These are phyloP conservation scores for Rhizoglyphus robini DNA, from an alignment of 1,140 invertebrate species.

Conservation along the genomic window DNA sequence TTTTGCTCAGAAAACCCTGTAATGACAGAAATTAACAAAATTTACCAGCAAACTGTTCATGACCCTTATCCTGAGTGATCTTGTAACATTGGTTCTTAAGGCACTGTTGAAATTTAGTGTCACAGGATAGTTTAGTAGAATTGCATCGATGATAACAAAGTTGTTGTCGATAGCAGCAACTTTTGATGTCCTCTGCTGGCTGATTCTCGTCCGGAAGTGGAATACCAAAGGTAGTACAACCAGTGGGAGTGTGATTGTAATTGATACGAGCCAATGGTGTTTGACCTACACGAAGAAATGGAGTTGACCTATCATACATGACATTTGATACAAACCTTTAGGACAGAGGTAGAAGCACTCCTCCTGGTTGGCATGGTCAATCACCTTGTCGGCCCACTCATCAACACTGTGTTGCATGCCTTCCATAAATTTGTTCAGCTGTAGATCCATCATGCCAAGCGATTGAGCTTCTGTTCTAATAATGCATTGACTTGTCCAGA, in stretches of 20 bases:
- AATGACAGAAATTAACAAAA: not conserved
- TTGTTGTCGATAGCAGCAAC: constrained; percentile 16
- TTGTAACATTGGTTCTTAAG: not conserved
- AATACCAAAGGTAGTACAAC: constrained; percentile 15
- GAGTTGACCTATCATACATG: too few species aligned
- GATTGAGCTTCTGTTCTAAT: not conserved
- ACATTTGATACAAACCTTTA: too few species aligned
- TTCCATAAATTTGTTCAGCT: not conserved
- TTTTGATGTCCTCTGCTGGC: not conserved
- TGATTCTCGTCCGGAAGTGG: constrained; percentile 5
- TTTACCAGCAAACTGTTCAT: not conserved
- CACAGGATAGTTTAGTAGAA: not conserved
- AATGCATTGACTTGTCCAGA: too few species aligned
- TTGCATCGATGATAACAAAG: constrained; percentile 10
- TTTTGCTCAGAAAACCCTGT: too few species aligned
- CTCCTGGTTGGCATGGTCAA: constrained; percentile 8
- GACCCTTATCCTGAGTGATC: not conserved
- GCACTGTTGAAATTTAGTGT: constrained; percentile 8
- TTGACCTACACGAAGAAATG: too few species aligned
- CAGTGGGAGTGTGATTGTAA: not conserved
- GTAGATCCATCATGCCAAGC: not conserved
- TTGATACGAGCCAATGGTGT: too few species aligned
- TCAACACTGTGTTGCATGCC: constrained; percentile 6
- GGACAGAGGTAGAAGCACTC: constrained; percentile 10
- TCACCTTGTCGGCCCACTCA: constrained; percentile 8